Base-by-base conservation (phyloP, 2,888 invertebrate species). In the Philopedon plagiatum region DNA sequence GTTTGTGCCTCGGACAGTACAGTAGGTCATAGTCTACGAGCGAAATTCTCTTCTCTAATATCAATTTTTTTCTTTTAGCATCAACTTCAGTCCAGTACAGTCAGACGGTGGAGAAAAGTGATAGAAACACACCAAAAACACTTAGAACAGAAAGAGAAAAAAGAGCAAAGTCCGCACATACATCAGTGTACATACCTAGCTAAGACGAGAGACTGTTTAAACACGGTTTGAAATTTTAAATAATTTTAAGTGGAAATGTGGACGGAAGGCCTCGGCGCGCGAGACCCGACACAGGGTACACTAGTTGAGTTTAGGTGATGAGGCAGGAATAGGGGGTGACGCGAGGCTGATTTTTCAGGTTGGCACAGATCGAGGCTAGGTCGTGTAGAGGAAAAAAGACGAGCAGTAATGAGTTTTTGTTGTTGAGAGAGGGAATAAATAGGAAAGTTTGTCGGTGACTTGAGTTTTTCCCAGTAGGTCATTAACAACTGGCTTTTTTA, bases 21-120 rank as follows among this genome's bases (percentile, higher is more conserved):
- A n/a, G n/a, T n/a, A n/a, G n/a, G n/a, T n/a, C n/a, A n/a, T n/a
- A n/a, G n/a, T n/a, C n/a, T n/a, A n/a, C n/a, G n/a, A n/a, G n/a
- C n/a, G n/a, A n/a, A n/a, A n/a, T n/a, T n/a, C n/a, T n/a, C n/a
- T n/a, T n/a, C n/a, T n/a, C n/a, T n/a, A n/a, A n/a, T n/a, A n/a
- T n/a, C n/a, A n/a, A n/a, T 19, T 64, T 41, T 61, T 46, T 9
- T 34, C 1, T 46, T 62, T 1, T 21, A 73, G 73, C 21, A 46
- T 73, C 41, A 69, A 73, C 13, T 74, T 67, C 61, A 74, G 74
- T 71, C 71, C 74, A 67, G 68, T 57, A 8, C 68, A 63, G 44
- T 74, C 74, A 46, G 74, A 74, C 18, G 44, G 51, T 60, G 75
- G 76, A 9, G 79, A 79, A 21, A 78, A 78, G 76, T 78, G 81